Percentiles rank a stretch among this genome's conserved stretches.
Evolutionary conservation across 2,888 invertebrate genomes (phyloP).

Genomic region (Oxycera nigricornis): DNA sequence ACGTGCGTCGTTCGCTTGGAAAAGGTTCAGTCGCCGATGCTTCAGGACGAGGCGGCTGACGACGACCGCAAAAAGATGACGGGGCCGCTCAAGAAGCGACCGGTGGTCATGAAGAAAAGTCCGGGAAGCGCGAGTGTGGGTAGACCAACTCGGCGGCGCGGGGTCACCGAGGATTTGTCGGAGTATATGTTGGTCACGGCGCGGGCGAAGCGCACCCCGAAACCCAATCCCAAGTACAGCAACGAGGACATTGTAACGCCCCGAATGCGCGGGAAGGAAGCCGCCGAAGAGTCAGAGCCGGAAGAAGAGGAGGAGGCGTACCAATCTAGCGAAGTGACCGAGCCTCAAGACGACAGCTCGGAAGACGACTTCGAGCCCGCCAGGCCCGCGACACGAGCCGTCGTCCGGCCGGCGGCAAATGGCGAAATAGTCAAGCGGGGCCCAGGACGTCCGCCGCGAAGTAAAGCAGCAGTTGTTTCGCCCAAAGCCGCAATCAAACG

Average conservation of each 20-base stretch:
- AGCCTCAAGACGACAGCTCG: conserved; percentile 49
- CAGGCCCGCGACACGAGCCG: conserved; percentile 14
- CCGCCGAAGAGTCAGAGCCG: neutral
- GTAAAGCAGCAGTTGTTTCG: conserved; percentile 7
- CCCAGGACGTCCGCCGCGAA: conserved; percentile 13
- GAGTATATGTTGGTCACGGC: conserved; percentile 43
- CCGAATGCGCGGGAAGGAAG: neutral
- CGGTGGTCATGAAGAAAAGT: conserved; percentile 41
- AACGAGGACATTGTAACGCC: conserved; percentile 58
- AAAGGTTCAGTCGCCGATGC: conserved; percentile 49
- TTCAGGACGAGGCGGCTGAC: conserved; percentile 35
- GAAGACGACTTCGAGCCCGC: conserved; percentile 47
- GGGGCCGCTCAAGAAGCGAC: conserved; percentile 47
- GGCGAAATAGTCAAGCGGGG: conserved; percentile 20
- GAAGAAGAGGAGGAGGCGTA: conserved; percentile 45
- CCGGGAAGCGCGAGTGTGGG: neutral
- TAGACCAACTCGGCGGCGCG: conserved; percentile 10
- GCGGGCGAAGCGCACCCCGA: conserved; percentile 59
- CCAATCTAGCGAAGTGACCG: conserved; percentile 49
- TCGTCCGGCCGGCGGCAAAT: neutral
- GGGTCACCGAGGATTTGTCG: conserved; percentile 39
- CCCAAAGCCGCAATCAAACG: conserved; percentile 36
- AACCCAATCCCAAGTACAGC: conserved; percentile 61
- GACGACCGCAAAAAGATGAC: conserved; percentile 46
- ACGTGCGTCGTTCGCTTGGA: conserved; percentile 58